Evolutionary conservation across 2,113 vertebrate genomes (phyloP).

Genomic region (Ifrita kowaldi): DNA sequence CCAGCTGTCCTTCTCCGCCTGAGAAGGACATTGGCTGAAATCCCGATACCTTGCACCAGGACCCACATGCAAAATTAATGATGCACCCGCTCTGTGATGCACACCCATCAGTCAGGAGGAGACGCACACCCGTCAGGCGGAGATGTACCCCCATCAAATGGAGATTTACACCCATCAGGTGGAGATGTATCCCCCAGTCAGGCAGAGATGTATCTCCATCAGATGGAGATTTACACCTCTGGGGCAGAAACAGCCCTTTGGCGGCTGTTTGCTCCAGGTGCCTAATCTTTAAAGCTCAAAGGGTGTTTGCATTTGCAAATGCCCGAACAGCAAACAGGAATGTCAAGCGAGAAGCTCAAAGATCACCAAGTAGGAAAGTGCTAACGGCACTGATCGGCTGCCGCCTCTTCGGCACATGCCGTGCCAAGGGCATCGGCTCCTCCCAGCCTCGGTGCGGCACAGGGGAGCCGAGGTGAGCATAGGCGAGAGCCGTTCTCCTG

Average conservation of each 20-base stretch:
- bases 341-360: neutral
- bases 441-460: neutral
- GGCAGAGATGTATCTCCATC: neutral
- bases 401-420: neutral
- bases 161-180: neutral
- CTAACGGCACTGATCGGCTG: neutral
- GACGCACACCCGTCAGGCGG: neutral
- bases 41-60: neutral
- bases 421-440: neutral
- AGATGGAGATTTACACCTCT: neutral
- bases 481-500: neutral
- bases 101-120: neutral
- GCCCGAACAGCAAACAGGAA: neutral
- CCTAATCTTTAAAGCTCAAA: neutral
- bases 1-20: fast-evolving
- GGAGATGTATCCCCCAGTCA: neutral
- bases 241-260: neutral
- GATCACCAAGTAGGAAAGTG: neutral
- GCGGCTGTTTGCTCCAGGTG: fast-evolving
- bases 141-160: neutral
- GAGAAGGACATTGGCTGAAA: neutral
- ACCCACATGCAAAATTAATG: neutral
- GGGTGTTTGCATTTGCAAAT: neutral
- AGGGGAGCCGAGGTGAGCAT: neutral
- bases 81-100: neutral